Percentiles rank a stretch among this genome's conserved stretches.
These are phyloP conservation scores for Amblyopsis hoosieri DNA, from an alignment of 2,797 vertebrate species.

Conservation along the genomic window DNA sequence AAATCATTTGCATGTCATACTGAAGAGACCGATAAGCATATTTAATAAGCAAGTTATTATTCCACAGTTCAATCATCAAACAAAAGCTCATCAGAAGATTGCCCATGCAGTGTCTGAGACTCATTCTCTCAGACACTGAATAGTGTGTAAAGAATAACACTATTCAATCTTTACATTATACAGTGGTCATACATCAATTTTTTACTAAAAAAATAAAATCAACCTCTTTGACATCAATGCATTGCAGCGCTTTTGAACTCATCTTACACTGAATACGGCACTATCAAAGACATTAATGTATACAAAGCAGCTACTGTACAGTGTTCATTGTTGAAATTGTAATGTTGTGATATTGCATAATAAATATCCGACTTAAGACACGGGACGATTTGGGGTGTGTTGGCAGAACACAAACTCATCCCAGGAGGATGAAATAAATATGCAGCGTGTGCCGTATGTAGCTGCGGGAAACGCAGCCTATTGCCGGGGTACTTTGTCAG, in stretches of 20 bases:
- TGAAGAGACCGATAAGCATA: background rate
- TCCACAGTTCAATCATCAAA: conserved; percentile 55
- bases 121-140: background rate
- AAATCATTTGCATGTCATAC: background rate
- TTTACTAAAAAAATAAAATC: conserved; percentile 71
- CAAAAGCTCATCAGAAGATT: conserved; percentile 48
- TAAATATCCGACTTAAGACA: conserved; percentile 63
- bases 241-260: conserved; percentile 45
- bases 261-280: conserved; percentile 5
- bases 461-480: background rate
- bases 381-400: conserved; percentile 22
- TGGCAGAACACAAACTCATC: conserved; percentile 20
- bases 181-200: conserved; percentile 51
- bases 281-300: conserved; percentile 13
- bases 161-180: background rate
- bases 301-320: conserved; percentile 47
- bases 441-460: conserved; percentile 8
- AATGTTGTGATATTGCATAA: conserved; percentile 59
- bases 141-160: too few species aligned
- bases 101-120: conserved; percentile 56
- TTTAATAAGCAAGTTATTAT: conserved; percentile 48
- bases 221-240: conserved; percentile 67
- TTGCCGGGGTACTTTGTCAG: conserved; percentile 10
- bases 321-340: conserved; percentile 41
- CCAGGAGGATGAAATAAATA: conserved; percentile 46